Base-by-base conservation (phyloP, 2,113 vertebrate species). In the Copsychus sechellarum region DNA sequence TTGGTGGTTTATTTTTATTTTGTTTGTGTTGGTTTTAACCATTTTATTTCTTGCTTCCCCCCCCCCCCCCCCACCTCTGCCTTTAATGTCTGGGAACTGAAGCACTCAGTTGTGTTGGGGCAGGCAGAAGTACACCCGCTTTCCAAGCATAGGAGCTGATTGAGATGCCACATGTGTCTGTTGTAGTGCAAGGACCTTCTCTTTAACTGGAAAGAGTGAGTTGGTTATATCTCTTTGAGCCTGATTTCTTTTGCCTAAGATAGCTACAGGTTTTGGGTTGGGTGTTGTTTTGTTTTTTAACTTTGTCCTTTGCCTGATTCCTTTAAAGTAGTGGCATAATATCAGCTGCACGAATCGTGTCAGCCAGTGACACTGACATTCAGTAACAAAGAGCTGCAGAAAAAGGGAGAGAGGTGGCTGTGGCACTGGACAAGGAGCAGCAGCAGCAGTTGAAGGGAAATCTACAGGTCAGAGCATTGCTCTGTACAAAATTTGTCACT, bases 331-430 rank as follows among this genome's bases (percentile, higher is more conserved):
- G 51, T 69, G 90, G 74, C 97, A 88, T 92, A 78, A 81, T 96
- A 94, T 98, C 97, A 93, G 91, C 73, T 91, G 56, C 92, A 65
- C 93, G 93, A 92, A 96, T 96, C 76, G 17, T 96, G 96, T 97
- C 93, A 97, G 94, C 79, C 24, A 6, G 42, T 97, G 96, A 91
- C 96, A 95, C 81, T 43, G 86, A 94, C 71, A 34, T 97, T 97
- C 82, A 95, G 74, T 92, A 93, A 97, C 94, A 97, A 96, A 97
- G 90, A 79, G 43, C 53, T 51, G 36, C 50, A 88, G 78, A 86
- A 86, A 88, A 93, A 91, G 73, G 61, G 78, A 81, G 43, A 64
- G 16, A 73, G 45, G 87, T 89, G 60, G 43, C 53, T 78, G 26
- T 14, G 1, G 62, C 26, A 16, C 50, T 74, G 57, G 54, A 33